Conservation (phyloP, 2,113 vertebrate species). For the Hystrix cristata region DNA sequence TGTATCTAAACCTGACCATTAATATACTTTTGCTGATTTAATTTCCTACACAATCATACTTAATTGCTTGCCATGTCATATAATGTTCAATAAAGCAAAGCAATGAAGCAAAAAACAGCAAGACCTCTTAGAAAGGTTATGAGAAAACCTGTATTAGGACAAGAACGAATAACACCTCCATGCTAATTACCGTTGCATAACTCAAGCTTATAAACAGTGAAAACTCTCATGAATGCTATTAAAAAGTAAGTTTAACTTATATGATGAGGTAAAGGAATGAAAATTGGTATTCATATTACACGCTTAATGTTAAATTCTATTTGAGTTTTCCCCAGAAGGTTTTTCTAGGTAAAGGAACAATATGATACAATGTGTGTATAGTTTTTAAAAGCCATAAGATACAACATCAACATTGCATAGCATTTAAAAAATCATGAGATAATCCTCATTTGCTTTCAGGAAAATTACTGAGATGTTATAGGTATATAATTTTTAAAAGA, state of each 20-base stretch:
- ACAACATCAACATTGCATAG: not conserved
- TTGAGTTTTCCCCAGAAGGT: not conserved
- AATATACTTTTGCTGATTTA: conserved; percentile 83
- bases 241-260: conserved; percentile 74
- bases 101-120: conserved; percentile 86
- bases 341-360: not conserved
- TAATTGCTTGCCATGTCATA: conserved; percentile 83
- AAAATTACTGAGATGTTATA: not conserved
- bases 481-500: not conserved
- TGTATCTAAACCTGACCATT: conserved; percentile 79
- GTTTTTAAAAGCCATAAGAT: not conserved
- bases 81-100: conserved; percentile 87
- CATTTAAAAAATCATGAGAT: not conserved
- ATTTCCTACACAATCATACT: conserved; percentile 85
- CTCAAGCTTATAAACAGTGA: conserved; percentile 80
- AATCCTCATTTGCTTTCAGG: not conserved
- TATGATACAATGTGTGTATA: not conserved
- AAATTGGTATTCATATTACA: conserved; percentile 65
- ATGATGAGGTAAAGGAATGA: conserved; percentile 74
- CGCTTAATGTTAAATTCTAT: conserved; percentile 43
- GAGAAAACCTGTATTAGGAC: conserved; percentile 82
- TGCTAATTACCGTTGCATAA: conserved; percentile 83
- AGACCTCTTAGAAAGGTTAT: conserved; percentile 83
- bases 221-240: conserved; percentile 84
- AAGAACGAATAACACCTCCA: conserved; percentile 84